Conservation (phyloP, 1,140 invertebrate genomes). For the Neuroterus valhalla region DNA sequence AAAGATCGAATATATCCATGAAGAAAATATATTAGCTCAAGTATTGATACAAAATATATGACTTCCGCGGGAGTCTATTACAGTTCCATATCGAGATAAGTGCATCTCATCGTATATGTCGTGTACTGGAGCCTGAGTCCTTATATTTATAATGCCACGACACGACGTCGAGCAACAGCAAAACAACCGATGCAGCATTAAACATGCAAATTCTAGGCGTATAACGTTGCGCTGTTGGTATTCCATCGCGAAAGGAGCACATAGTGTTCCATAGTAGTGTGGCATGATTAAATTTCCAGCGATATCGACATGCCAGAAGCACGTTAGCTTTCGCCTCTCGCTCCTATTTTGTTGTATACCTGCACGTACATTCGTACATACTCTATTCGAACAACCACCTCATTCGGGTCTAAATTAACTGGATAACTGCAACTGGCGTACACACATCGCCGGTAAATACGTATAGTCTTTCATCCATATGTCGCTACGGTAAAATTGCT, state of each 20-base stretch:
- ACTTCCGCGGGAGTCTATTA: neutral
- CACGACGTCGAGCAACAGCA: constrained; percentile 57
- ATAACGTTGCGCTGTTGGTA: constrained; percentile 63
- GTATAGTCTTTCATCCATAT: neutral
- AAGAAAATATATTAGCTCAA: neutral
- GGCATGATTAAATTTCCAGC: constrained; percentile 68
- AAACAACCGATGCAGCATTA: constrained; percentile 65
- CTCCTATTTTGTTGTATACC: neutral
- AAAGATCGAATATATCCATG: constrained; percentile 12
- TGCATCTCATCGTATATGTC: constrained; percentile 38
- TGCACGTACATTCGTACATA: constrained; percentile 7
- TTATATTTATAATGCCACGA: constrained; percentile 62
- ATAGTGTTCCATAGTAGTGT: constrained; percentile 57
- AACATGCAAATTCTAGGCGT: constrained; percentile 67
- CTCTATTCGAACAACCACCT: neutral
- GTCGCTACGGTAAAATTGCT: too few relatives aligned
- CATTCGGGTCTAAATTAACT: constrained; percentile 27
- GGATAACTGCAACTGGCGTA: constrained; percentile 15
- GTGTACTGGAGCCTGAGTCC: constrained; percentile 44
- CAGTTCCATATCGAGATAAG: constrained; percentile 22
- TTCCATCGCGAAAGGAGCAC: constrained; percentile 58
- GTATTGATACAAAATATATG: neutral
- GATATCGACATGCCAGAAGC: constrained; percentile 67
- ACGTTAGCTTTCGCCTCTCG: constrained; percentile 52
- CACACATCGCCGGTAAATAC: constrained; percentile 1